phyloP scores from a whole-genome alignment of 2,797 vertebrate species.

The Platyrinchus mystaceus region DNA sequence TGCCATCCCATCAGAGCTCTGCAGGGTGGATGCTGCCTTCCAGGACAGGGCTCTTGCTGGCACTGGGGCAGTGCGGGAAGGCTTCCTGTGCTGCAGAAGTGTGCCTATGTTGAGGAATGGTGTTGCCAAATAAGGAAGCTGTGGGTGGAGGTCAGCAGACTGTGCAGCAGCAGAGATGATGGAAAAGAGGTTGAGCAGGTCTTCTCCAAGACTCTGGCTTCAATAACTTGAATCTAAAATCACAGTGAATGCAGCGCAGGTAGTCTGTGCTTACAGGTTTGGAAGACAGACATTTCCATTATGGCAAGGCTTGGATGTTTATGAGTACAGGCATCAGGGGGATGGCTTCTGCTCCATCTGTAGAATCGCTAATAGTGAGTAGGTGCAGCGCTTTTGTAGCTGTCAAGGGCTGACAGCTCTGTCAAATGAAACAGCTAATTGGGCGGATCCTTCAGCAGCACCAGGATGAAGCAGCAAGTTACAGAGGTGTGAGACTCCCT shows the following conservation, averaged over 20 bases:
- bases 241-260: neutral
- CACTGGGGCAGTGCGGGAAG: neutral
- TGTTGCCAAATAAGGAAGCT: neutral
- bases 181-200: neutral
- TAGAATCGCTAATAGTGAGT: neutral
- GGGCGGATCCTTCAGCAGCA: neutral
- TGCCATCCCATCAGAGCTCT: neutral
- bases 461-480: neutral
- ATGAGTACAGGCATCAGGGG: neutral
- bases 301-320: neutral
- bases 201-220: neutral
- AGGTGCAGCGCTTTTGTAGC: neutral
- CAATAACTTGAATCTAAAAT: neutral
- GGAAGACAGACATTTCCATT: neutral
- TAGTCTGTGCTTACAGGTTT: neutral
- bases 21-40: neutral
- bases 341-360: neutral
- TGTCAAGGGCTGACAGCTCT: neutral
- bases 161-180: neutral
- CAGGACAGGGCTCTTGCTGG: neutral
- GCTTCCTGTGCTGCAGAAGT: neutral
- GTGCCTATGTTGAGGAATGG: neutral
- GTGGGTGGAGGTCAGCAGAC: neutral
- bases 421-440: neutral
- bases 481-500: neutral